Conservation (phyloP, 1,140 invertebrate genomes). For the Formica exsecta region DNA sequence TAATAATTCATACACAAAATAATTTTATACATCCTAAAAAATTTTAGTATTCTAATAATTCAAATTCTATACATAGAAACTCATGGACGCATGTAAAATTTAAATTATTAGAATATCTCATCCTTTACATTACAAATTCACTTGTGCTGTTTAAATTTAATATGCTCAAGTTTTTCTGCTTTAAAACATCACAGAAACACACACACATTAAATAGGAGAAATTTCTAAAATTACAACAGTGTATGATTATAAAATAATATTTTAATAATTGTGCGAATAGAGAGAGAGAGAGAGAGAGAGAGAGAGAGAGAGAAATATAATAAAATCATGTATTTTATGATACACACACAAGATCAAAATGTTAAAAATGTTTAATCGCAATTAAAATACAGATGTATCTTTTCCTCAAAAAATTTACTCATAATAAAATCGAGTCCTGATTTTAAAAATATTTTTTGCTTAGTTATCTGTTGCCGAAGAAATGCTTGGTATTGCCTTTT, state of each 20-base stretch:
- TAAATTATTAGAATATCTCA: not conserved
- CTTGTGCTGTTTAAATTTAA: not conserved
- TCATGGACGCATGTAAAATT: not conserved
- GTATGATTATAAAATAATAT: not conserved
- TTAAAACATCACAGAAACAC: not conserved
- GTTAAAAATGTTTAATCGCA: not conserved
- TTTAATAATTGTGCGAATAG: not conserved
- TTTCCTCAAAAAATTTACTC: not conserved
- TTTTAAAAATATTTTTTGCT: constrained; percentile 17
- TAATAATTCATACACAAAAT: not conserved
- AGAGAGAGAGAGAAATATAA: not conserved
- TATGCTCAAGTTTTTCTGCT: not conserved
- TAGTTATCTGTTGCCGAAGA: constrained; percentile 27
- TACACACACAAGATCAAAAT: not conserved
- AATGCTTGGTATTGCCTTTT: constrained; percentile 12
- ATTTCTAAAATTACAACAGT: constrained; percentile 5
- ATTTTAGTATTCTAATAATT: constrained; percentile 3
- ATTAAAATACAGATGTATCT: not conserved
- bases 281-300: too few species aligned
- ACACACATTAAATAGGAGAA: not conserved
- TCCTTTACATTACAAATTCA: not conserved
- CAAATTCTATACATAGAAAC: not conserved
- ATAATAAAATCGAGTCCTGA: not conserved
- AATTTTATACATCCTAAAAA: not conserved
- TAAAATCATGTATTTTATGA: not conserved